Conservation (phyloP, 2,888 invertebrate species). For the Odontothrips loti region DNA sequence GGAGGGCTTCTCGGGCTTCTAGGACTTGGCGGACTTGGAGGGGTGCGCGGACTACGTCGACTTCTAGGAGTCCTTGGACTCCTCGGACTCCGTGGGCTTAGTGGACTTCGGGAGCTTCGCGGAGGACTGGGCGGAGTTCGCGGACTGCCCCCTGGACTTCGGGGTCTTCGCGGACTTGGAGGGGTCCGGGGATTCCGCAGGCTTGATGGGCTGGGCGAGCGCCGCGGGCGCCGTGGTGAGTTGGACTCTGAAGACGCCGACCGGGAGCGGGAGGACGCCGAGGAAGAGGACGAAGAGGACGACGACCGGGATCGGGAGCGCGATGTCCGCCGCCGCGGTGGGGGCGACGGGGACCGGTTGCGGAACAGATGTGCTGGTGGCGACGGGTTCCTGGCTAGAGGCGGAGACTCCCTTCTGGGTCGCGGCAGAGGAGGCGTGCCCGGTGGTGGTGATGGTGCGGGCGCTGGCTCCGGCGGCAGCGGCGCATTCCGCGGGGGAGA, state of each 20-base stretch:
- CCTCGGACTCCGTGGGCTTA: background rate
- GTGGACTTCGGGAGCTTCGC: background rate
- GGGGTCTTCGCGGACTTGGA: background rate
- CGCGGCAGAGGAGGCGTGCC: constrained; percentile 6
- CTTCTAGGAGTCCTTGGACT: background rate
- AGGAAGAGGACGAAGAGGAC: background rate
- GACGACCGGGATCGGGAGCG: background rate
- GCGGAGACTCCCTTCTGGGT: background rate
- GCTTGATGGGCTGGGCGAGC: background rate
- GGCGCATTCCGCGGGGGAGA: background rate
- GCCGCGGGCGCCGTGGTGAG: background rate
- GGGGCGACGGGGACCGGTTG: background rate
- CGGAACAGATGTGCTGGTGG: background rate
- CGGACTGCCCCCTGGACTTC: background rate
- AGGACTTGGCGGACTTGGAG: background rate
- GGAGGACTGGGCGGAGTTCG: background rate
- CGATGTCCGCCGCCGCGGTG: background rate
- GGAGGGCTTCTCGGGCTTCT: background rate
- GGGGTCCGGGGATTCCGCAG: background rate
- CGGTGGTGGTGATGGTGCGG: background rate
- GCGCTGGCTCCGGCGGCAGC: background rate
- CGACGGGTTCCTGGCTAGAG: background rate
- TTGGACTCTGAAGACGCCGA: background rate
- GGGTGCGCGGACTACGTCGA: background rate
- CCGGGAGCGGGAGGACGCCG: background rate